Evolutionary conservation across 2,113 vertebrate species (phyloP).

Genomic region (Athene cunicularia): DNA sequence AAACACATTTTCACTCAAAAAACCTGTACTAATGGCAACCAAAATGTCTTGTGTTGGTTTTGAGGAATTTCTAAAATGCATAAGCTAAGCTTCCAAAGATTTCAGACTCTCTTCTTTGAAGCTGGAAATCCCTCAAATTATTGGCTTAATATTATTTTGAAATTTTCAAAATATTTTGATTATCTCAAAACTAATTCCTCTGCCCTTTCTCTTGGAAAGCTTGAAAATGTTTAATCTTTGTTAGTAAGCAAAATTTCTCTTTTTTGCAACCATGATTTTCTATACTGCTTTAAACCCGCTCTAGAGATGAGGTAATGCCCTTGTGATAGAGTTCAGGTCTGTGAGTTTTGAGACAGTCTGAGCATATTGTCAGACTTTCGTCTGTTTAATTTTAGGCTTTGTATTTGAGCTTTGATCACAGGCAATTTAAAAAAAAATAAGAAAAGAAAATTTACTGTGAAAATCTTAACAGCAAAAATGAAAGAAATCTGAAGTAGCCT

Average conservation of each 20-base stretch:
- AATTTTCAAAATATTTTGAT: neutral
- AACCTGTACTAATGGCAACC: neutral
- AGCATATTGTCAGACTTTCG: neutral
- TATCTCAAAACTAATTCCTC: neutral
- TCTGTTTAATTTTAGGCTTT: neutral
- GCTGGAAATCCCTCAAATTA: neutral
- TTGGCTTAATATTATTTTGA: neutral
- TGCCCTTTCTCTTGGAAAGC: neutral
- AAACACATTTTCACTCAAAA: neutral
- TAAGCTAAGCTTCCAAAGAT: neutral
- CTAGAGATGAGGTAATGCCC: neutral
- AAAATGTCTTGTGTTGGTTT: neutral
- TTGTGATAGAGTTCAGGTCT: neutral
- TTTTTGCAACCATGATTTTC: neutral
- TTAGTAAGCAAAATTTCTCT: neutral
- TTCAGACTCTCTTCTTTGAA: neutral
- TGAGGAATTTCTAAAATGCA: neutral
- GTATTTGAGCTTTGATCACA: neutral
- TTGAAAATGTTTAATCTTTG: neutral
- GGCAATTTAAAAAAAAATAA: neutral
- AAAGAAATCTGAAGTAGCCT: neutral
- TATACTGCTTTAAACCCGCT: neutral
- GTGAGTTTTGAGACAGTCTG: neutral
- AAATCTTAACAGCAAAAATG: neutral
- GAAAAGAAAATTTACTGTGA: neutral